Evolutionary conservation across 1,140 invertebrate genomes (phyloP), one percentile per base, ranked within the genome.

Genomic region (Drosophila novamexicana): DNA sequence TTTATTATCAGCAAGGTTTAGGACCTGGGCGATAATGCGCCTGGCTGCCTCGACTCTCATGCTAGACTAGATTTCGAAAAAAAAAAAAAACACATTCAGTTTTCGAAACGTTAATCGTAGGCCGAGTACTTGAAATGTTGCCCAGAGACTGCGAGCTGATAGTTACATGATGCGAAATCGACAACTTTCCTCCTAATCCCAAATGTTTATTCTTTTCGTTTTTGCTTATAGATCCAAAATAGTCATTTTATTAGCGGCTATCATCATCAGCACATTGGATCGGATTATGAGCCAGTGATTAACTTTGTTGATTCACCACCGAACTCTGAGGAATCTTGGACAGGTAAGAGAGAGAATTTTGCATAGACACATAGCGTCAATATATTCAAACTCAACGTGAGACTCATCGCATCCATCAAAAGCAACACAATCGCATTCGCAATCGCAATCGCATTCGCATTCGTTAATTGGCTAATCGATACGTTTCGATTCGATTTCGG

Each of bases 251-350:
- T 86, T 16, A 91, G 91, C 75, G 90, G 90, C 72, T 91, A 91
- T 75, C 88, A 89, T 70, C 90, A 91, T 66, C 90, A 91, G 75
- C 90, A 91, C 81, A 90, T 91, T 79, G 79, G 86, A 36, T 78
- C 80, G 67, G 91, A 92, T 81, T 92, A 92, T 90, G 91, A 92
- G 79, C 89, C 88, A 77, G 89, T 91, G 61, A 92, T 92, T 59
- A 91, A 89, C 79, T 92, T 92, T 79, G 89, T 90, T 74, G 91
- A 92, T 36, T 92, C 91, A 68, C 91, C 91, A 67, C 89, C 90
- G 14, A 92, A 92, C 64, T 92, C 91, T 37, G 91, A 92, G 69
- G 91, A 92, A 83, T 92, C 91, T 73, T 92, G 91, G 91, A 90
- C 90, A 85, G 91, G 89, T 90, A 89, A 91, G 77, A 14, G 7